phyloP scores from a whole-genome alignment of 2,888 invertebrate species.

The Pristionchus arcanus region DNA sequence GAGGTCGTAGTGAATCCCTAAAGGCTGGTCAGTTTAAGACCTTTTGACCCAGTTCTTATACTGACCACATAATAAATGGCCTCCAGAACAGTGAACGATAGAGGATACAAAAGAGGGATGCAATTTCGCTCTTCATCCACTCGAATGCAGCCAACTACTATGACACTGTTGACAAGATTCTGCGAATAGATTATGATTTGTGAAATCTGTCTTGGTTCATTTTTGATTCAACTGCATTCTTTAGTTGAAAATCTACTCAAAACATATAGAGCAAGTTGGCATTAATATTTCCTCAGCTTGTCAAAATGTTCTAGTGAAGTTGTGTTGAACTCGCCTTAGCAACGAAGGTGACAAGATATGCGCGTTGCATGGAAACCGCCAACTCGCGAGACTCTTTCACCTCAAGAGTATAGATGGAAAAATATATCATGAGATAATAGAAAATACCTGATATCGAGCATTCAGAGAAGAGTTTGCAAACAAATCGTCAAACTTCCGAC shows the following conservation, averaged over 20 bases:
- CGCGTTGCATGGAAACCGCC: conserved; percentile 7
- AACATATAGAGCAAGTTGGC: not conserved
- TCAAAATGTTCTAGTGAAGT: too few relatives aligned
- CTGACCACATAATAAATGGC: not conserved
- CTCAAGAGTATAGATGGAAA: not conserved
- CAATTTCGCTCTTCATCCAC: not conserved
- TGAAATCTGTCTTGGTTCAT: too few relatives aligned
- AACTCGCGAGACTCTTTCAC: not conserved
- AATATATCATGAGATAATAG: not conserved
- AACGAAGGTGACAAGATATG: not conserved
- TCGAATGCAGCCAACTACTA: not conserved
- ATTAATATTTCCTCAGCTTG: not conserved
- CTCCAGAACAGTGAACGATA: not conserved
- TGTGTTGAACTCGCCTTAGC: not conserved
- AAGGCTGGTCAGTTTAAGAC: not conserved
- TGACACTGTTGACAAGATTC: not conserved
- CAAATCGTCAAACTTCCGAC: not conserved
- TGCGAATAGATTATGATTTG: not conserved
- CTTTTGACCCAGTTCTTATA: not conserved
- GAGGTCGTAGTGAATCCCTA: not conserved
- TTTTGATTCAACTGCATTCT: too few relatives aligned
- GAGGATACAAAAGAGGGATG: not conserved
- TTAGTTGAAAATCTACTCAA: not conserved
- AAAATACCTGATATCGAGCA: not conserved
- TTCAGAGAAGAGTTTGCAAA: not conserved